phyloP scores from a whole-genome alignment of 2,797 vertebrate species.

The Enteromius treurensis region DNA sequence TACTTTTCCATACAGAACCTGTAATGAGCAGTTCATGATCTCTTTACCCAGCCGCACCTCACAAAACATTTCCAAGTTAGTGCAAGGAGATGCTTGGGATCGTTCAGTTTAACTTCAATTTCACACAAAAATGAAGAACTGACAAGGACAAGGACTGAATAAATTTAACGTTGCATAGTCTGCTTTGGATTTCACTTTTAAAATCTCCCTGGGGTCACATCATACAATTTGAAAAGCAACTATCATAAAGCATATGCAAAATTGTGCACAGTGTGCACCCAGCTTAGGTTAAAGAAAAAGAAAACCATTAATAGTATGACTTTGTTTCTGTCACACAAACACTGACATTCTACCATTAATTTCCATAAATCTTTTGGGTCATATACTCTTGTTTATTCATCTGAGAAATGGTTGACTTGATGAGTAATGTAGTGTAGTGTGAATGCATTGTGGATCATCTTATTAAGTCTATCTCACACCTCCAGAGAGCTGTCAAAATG shows the following conservation, averaged over 20 bases:
- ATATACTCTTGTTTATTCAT: slow-evolving; percentile 1
- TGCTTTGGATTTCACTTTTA: background rate
- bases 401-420: slow-evolving; percentile 22
- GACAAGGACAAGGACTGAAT: background rate
- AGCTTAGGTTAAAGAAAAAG: background rate
- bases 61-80: too few species aligned
- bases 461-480: slow-evolving; percentile 45
- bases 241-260: background rate
- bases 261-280: background rate
- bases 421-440: background rate
- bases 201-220: background rate
- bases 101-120: background rate
- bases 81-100: background rate
- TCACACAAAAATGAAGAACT: background rate
- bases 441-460: slow-evolving; percentile 31
- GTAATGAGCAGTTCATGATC: background rate
- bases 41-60: background rate
- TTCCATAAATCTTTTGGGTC: background rate
- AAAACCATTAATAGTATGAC: slow-evolving; percentile 1
- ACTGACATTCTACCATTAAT: background rate
- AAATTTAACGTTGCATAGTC: slow-evolving; percentile 7
- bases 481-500: slow-evolving; percentile 23
- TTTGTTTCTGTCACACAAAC: slow-evolving; percentile 11
- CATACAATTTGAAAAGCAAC: background rate
- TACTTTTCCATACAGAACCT: background rate